phyloP scores from a whole-genome alignment of 1,140 invertebrate genomes.

The Ceratosolen fusciceps region DNA sequence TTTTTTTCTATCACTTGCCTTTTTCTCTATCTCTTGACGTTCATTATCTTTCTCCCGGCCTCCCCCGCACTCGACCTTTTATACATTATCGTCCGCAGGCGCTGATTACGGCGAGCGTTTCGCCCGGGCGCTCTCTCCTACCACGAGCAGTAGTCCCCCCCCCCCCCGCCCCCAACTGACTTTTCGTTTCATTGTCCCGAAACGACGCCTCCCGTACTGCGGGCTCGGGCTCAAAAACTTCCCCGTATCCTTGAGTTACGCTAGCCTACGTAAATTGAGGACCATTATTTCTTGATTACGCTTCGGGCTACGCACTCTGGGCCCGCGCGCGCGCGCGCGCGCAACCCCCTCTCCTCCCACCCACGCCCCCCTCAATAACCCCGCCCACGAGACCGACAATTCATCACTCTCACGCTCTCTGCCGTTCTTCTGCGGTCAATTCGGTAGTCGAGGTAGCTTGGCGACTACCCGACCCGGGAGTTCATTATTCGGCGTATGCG shows the following conservation, averaged over 20 bases:
- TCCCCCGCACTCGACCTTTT: conserved; percentile 17
- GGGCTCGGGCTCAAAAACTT: conserved; percentile 35
- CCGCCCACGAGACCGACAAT: not conserved
- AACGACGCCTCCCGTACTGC: conserved; percentile 7
- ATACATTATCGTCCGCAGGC: conserved; percentile 54
- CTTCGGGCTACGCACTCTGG: conserved; percentile 14
- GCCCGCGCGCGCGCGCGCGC: not conserved
- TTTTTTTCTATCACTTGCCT: conserved; percentile 22
- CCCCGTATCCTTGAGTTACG: conserved; percentile 47
- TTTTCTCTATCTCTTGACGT: conserved; percentile 8
- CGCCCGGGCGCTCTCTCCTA: conserved; percentile 21
- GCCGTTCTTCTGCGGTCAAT: not conserved
- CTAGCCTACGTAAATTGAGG: conserved; percentile 45
- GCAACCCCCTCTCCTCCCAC: not conserved
- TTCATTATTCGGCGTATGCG: too few relatives aligned
- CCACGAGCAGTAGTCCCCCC: too few relatives aligned
- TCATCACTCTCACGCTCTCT: not conserved
- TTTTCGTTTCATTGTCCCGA: conserved; percentile 35
- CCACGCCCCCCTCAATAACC: not conserved
- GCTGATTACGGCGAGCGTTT: conserved; percentile 22
- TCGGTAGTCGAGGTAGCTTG: conserved; percentile 20
- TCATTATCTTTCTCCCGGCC: conserved; percentile 14
- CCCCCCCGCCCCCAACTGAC: too few relatives aligned
- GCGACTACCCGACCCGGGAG: too few relatives aligned
- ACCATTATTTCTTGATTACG: conserved; percentile 47